Conservation (phyloP, 2,888 invertebrate species). For the Conomelus anceps region DNA sequence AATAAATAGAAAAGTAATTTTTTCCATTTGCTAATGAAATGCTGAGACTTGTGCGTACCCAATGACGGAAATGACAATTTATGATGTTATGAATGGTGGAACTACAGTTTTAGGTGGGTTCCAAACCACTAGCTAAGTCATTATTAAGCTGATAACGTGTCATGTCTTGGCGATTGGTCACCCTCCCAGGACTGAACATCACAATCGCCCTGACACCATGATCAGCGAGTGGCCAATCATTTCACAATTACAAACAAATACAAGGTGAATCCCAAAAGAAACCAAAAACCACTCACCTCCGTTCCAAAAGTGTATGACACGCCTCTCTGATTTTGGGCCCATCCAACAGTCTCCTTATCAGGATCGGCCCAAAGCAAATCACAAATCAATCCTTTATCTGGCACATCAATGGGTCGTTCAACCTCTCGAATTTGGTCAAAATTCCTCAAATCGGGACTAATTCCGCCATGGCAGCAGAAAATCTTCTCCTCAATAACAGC, state of each 20-base stretch:
- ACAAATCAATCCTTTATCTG: conserved; percentile 51
- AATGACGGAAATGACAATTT: too few relatives aligned
- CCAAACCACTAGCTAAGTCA: too few relatives aligned
- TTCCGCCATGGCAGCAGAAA: conserved; percentile 57
- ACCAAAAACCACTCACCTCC: background rate
- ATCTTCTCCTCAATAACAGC: conserved; percentile 59
- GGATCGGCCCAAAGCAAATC: conserved; percentile 54
- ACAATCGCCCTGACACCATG: too few relatives aligned
- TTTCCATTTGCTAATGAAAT: too few relatives aligned
- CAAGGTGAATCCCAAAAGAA: background rate
- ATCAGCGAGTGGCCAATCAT: too few relatives aligned
- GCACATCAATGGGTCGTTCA: conserved; percentile 51
- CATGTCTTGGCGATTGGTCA: too few relatives aligned
- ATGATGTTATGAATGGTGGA: too few relatives aligned
- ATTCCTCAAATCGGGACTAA: conserved; percentile 43
- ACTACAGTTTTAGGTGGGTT: too few relatives aligned
- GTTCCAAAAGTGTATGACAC: background rate
- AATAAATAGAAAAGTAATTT: too few relatives aligned
- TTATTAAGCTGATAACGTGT: too few relatives aligned
- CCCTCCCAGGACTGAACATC: too few relatives aligned
- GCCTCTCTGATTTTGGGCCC: background rate
- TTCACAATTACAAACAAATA: background rate
- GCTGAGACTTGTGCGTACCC: too few relatives aligned
- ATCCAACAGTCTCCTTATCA: conserved; percentile 40
- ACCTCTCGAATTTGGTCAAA: conserved; percentile 51